phyloP scores from a whole-genome alignment of 2,113 vertebrate genomes.

The Myiozetetes cayanensis region DNA sequence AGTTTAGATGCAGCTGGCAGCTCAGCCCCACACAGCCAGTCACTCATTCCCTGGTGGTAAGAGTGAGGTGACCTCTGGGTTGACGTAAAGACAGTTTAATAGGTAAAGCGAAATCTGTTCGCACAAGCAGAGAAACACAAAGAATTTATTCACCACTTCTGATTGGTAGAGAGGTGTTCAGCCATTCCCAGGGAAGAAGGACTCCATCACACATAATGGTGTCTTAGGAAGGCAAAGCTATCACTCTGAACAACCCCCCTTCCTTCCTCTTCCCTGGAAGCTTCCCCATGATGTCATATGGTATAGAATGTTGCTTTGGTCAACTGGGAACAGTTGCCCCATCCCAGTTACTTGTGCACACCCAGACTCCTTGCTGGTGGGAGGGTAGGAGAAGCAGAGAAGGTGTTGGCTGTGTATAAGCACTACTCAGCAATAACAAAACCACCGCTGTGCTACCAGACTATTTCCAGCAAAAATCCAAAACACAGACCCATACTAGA shows the following conservation, averaged over 20 bases:
- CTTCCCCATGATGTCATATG: too few species aligned
- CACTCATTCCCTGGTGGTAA: too few species aligned
- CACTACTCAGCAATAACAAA: background rate
- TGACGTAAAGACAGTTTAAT: background rate
- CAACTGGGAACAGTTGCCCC: too few species aligned
- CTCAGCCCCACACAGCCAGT: background rate
- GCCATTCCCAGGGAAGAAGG: background rate
- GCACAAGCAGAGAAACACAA: rapidly evolving
- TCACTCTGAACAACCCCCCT: rapidly evolving
- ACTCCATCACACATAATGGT: background rate
- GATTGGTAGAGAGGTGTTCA: background rate
- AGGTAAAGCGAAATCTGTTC: background rate
- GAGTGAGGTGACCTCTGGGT: background rate
- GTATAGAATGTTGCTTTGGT: background rate
- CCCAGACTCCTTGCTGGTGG: background rate
- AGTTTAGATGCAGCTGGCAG: background rate
- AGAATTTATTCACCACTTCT: background rate
- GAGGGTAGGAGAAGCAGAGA: background rate
- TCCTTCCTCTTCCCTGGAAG: background rate
- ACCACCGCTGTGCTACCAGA: background rate
- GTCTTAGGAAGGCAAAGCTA: background rate
- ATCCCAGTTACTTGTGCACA: background rate
- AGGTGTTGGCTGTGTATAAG: background rate
- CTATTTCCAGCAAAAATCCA: background rate
- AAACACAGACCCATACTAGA: background rate